Evolutionary conservation across 2,888 invertebrate species (phyloP).

Genomic region (Drosophila anceps): DNA sequence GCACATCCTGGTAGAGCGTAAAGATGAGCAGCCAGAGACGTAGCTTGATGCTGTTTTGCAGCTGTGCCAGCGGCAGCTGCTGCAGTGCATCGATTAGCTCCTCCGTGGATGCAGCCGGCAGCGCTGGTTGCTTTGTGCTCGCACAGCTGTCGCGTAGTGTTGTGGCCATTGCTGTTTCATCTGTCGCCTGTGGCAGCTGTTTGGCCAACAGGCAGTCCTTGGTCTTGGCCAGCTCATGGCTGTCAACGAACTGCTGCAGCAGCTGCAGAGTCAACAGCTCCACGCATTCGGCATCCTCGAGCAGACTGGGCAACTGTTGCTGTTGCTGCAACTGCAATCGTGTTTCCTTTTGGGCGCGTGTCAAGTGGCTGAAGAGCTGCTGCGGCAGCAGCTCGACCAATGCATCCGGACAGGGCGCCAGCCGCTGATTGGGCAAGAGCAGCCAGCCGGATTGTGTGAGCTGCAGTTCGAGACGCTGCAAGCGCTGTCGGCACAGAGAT

Average conservation of each 20-base stretch:
- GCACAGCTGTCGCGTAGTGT: constrained; percentile 35
- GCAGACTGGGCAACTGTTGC: constrained; percentile 6
- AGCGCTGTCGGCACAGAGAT: constrained; percentile 75
- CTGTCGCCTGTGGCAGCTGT: neutral
- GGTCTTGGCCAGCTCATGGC: constrained; percentile 31
- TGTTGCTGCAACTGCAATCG: constrained; percentile 36
- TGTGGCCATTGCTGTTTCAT: neutral
- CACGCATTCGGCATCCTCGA: constrained; percentile 71
- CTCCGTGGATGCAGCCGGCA: constrained; percentile 50
- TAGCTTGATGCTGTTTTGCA: constrained; percentile 68
- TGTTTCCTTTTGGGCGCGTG: constrained; percentile 67
- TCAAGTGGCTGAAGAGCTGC: constrained; percentile 72
- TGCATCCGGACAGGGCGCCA: constrained; percentile 34
- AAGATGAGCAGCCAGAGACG: constrained; percentile 77
- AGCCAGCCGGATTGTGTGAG: constrained; percentile 63
- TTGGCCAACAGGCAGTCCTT: constrained; percentile 46
- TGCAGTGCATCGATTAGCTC: constrained; percentile 62
- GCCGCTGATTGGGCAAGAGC: constrained; percentile 36
- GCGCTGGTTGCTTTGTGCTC: constrained; percentile 29
- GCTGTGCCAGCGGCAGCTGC: constrained; percentile 73
- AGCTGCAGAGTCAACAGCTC: constrained; percentile 71
- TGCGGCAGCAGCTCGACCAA: constrained; percentile 54
- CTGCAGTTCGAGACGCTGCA: constrained; percentile 81
- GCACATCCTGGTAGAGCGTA: constrained; percentile 76
- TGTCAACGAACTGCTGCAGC: constrained; percentile 59